Base-by-base conservation (phyloP, 2,113 vertebrate genomes). In the Hiodon alosoides region DNA sequence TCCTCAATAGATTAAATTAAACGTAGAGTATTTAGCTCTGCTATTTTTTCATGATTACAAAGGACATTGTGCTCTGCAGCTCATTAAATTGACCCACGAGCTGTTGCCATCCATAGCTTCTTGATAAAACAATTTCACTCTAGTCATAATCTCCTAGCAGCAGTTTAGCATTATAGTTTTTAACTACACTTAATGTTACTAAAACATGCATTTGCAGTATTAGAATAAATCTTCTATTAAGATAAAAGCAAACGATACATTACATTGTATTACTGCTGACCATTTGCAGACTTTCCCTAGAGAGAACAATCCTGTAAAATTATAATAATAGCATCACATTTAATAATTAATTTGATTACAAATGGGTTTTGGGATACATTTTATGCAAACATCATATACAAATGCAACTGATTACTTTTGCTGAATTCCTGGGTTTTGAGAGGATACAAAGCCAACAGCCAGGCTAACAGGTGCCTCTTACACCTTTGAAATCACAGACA, bases 1-100 rank as follows among this genome's bases (percentile, higher is more conserved):
- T 92, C 90, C 88, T 81, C 76, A 78, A 71, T 76, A 87, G 87
- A 90, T 90, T 87, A 91, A 90, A 90, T 89, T 83, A 88, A 88
- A 90, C 87, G 86, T 89, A 85, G 86, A 84, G 83, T 80, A 87
- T 88, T 90, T 88, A 86, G 85, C 64, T 85, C 86, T 79, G 83
- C 86, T 89, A 87, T 89, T 90, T 90, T 90, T 89, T 89, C 87
- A 90, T 89, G 82, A 83, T 82, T 72, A 77, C 84, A 83, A 77
- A 86, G 85, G 84, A 85, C 86, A 85, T 85, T 83, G 87, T 88
- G 73, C 72, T 81, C 73, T 4, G 58, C 2, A 57, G 76, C 53
- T 58, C 74, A 82, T 84, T 84, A 83, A 89, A 84, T 80, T 11
- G 51, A 77, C 71, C 72, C 46, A 7, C 31, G 71, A 72, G 65